phyloP scores from a whole-genome alignment of 1,140 invertebrate species.

The Drosophila cardini region DNA sequence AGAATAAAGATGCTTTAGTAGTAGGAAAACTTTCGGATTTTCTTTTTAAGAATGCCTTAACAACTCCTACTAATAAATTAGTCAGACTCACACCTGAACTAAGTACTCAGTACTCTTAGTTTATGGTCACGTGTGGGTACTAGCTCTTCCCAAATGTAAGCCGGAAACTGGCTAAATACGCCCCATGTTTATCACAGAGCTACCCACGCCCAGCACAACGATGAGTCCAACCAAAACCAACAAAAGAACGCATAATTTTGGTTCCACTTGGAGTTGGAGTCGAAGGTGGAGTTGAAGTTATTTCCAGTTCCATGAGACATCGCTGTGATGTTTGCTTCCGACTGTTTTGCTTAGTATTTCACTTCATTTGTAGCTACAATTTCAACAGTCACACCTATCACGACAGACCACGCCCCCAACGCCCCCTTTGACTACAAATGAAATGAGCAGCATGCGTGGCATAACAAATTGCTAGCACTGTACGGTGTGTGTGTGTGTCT shows the following conservation, averaged over 20 bases:
- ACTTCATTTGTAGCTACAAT: slow-evolving; percentile 77
- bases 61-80: no score
- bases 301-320: neutral
- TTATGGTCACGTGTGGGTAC: neutral
- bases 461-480: slow-evolving; percentile 68
- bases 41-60: no score
- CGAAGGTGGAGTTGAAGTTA: slow-evolving; percentile 7
- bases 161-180: slow-evolving; percentile 44
- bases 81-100: neutral
- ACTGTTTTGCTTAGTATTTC: slow-evolving; percentile 49
- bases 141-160: slow-evolving; percentile 8
- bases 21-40: no score
- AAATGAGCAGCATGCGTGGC: slow-evolving; percentile 70
- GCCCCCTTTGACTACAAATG: slow-evolving; percentile 38
- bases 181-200: slow-evolving; percentile 42
- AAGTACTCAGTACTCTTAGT: neutral
- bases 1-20: no score
- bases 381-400: slow-evolving; percentile 73
- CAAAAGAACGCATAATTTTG: slow-evolving; percentile 42
- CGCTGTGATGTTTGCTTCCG: slow-evolving; percentile 28
- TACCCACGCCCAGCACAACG: slow-evolving; percentile 36
- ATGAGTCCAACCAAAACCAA: slow-evolving; percentile 6
- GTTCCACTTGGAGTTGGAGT: neutral
- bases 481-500: slow-evolving; percentile 1
- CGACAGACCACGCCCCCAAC: slow-evolving; percentile 5